A percentile compares a stretch with the other conserved stretches of the same genome.
Evolutionary conservation across 2,888 invertebrate species (phyloP).

Genomic region (Platycnemis pennipes): DNA sequence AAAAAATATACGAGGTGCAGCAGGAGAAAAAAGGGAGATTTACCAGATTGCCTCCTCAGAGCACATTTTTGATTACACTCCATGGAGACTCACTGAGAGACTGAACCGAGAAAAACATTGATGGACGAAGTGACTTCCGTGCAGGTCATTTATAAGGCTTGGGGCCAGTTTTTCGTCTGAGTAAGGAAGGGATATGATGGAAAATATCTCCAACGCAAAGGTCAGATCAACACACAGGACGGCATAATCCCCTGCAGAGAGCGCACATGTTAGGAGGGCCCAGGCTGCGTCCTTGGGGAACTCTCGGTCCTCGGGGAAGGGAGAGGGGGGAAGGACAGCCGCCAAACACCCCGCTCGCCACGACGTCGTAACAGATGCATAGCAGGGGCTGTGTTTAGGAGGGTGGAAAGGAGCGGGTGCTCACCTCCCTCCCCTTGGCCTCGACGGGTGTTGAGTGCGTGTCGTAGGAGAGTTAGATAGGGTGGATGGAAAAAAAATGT

Average conservation of each 20-base stretch:
- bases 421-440: not conserved
- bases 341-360: not conserved
- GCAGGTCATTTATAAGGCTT: not conserved
- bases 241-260: conserved; percentile 10
- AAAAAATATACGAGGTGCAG: not conserved
- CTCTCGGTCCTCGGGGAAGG: not conserved
- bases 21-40: not conserved
- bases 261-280: not conserved
- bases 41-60: not conserved
- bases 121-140: not conserved
- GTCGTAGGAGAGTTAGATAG: conserved; percentile 1
- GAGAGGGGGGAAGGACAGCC: not conserved
- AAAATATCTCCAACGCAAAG: not conserved
- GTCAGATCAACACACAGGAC: not conserved
- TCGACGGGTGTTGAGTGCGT: conserved; percentile 20
- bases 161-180: not conserved
- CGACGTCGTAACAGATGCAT: conserved; percentile 25
- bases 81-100: not conserved
- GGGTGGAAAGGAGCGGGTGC: conserved; percentile 20
- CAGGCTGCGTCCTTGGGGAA: conserved; percentile 9
- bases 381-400: conserved; percentile 26
- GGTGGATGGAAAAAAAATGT: not conserved
- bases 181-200: not conserved
- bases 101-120: not conserved
- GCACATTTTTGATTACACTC: not conserved